Evolutionary conservation across 1,140 invertebrate species (phyloP), one percentile per base, ranked within the genome.

Genomic region (Idris sp.): DNA sequence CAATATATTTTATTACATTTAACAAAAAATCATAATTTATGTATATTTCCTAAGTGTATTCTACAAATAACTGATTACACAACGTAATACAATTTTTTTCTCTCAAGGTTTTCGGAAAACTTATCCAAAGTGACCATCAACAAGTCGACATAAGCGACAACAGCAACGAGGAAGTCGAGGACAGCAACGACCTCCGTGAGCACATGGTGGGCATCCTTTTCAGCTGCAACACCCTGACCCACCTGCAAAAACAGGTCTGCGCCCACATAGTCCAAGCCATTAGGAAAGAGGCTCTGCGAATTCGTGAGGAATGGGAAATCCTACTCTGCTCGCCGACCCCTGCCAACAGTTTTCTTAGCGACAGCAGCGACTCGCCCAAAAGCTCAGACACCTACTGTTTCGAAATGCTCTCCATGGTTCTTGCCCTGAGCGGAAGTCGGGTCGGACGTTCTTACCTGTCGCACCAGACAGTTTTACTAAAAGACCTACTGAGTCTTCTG

Each of bases 171-270:
- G 89, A 90, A 68, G 78, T 89, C 10, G 90, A 91, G 31, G 92
- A 93, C 48, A 94, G 94, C 79, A 95, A 94, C 56, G 96, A 98
- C 85, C 88, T 99, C 0, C 92, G 96, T 11, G 97, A 98, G 83
- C 97, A 98, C 80, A 97, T 99, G 91, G 97, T 98, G 11, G 97
- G 97, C 43, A 98, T 99, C 74, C 88, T 99, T 9, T 99, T 98
- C 85, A 97, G 95, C 74, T 90, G 96, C 35, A 97, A 95, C 80
- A 98, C 98, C 84, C 88, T 99, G 0, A 98, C 96, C 0, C 94
- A 97, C 81, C 88, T 98, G 15, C 97, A 98, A 83, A 97, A 96
- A 88, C 97, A 98, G 90, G 96, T 97, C 49, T 84, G 81, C 40
- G 72, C 82, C 0, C 97, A 98, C 83, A 22, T 4, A 56, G 96